Evolutionary conservation across 2,888 invertebrate species (phyloP), one percentile per base, ranked within the genome.

Genomic region (Trichogramma evanescens): DNA sequence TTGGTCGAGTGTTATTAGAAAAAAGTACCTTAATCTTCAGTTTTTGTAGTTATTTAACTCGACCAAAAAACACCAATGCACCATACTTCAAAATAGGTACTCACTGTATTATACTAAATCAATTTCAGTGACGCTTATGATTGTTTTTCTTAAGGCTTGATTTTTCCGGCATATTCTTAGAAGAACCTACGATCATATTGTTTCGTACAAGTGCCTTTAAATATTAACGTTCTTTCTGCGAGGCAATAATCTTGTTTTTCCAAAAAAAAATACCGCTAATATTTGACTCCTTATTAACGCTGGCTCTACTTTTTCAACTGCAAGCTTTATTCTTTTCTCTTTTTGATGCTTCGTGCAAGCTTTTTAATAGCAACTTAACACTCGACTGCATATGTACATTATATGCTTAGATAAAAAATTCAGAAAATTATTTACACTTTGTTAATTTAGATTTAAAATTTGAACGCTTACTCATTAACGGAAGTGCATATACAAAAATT

Each of bases 151-250:
- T 61, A 63, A 58, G 45, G 54, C 58, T 62, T 61, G 57, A 51
- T 56, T 61, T 66, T 64, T 63, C 56, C 49, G 57, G 64, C 61
- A 64, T 59, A 59, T 39, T 61, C 45, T 51, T 4, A 49, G 13
- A 59, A 61, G 59, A 65, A 62, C 56, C 67, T 67, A 63, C 57
- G 56, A 65, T 56, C 61, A 54, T 65, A 65, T 61, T 65, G 66
- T 75, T 76, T 74, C 71, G 71, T 74, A 75, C 73, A 74, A 76
- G 76, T 77, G 77, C 75, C 76, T 77, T 77, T 71, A 69, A 72
- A 72, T 67, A 66, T 71, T 71, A 70, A 72, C 67, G 67, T 68
- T 69, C 67, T 70, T 70, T 68, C 66, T 70, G 67, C 66, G 61
- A 65, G 68, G 67, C 58, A 68, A 66, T 63, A 67, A 66, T 66